These are phyloP conservation scores for Anser cygnoides DNA, from an alignment of 2,113 vertebrate species.

Conservation along the genomic window DNA sequence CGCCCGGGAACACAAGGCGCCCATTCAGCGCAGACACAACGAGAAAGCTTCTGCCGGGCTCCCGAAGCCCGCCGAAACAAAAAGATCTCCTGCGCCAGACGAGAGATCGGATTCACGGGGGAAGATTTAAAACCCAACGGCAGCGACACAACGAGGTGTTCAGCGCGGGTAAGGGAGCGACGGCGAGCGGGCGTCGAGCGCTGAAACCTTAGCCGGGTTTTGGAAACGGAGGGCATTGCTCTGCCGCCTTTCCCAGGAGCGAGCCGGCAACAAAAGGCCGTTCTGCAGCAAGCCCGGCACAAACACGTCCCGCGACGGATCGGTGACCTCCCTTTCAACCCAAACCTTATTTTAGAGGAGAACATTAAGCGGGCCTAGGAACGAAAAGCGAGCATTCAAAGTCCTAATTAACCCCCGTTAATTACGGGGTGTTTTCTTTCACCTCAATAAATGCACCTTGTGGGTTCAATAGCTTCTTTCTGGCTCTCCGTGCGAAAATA, in stretches of 20 bases:
- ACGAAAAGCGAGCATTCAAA: neutral
- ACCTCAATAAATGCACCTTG: neutral
- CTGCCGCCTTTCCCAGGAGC: neutral
- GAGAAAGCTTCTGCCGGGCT: conserved; percentile 48
- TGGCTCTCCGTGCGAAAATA: neutral
- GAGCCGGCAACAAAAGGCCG: neutral
- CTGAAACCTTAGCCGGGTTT: conserved; percentile 21
- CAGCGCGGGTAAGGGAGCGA: conserved; percentile 18
- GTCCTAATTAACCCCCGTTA: neutral
- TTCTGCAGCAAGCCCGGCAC: neutral
- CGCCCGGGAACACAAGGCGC: conserved; percentile 66
- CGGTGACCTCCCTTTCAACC: neutral
- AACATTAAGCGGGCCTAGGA: neutral
- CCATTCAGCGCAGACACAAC: conserved; percentile 45
- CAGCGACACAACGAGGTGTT: conserved; percentile 34
- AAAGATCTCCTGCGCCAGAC: conserved; percentile 2
- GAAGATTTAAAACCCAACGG: conserved; percentile 33
- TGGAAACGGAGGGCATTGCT: conserved; percentile 16
- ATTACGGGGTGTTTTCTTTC: neutral
- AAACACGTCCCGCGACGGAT: neutral
- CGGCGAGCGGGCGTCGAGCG: neutral
- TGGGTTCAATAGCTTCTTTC: neutral
- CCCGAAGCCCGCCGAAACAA: neutral
- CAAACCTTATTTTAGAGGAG: neutral
- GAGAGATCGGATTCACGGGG: conserved; percentile 6